These are phyloP conservation scores for Cynopterus brachyotis DNA, from an alignment of 2,113 vertebrate genomes.

Conservation along the genomic window DNA sequence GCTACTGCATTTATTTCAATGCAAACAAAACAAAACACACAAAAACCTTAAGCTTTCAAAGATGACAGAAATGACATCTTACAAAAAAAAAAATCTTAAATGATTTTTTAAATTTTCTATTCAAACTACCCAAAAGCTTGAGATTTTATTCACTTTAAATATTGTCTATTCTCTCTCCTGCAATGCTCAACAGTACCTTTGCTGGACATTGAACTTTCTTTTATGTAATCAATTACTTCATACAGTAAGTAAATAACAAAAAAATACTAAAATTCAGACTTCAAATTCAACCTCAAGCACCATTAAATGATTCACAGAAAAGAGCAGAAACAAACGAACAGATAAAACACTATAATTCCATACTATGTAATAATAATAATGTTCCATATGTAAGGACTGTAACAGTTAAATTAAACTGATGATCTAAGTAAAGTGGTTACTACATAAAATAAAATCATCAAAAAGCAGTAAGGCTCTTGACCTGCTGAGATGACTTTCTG, in stretches of 20 bases:
- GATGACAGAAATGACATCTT: conserved; percentile 38
- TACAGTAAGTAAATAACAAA: background rate
- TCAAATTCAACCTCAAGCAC: conserved; percentile 44
- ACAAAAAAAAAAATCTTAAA: conserved; percentile 31
- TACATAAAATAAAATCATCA: conserved; percentile 20
- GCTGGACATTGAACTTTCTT: conserved; percentile 1
- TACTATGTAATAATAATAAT: background rate
- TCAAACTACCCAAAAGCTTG: conserved; percentile 45
- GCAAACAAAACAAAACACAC: conserved; percentile 59
- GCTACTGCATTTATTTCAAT: conserved; percentile 88
- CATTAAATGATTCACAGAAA: conserved; percentile 31
- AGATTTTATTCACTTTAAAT: conserved; percentile 8
- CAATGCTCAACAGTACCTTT: background rate
- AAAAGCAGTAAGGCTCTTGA: background rate
- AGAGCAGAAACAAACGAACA: background rate
- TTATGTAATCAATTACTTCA: background rate
- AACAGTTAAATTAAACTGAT: background rate
- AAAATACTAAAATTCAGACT: conserved; percentile 28
- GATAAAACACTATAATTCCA: background rate
- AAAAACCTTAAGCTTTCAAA: conserved; percentile 54
- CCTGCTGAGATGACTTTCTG: background rate
- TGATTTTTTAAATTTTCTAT: conserved; percentile 9
- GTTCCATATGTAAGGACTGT: background rate
- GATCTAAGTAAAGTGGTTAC: conserved; percentile 2
- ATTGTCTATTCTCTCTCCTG: background rate